These are phyloP conservation scores for Bradypodion pumilum DNA, from an alignment of 2,797 vertebrate species.

Conservation along the genomic window DNA sequence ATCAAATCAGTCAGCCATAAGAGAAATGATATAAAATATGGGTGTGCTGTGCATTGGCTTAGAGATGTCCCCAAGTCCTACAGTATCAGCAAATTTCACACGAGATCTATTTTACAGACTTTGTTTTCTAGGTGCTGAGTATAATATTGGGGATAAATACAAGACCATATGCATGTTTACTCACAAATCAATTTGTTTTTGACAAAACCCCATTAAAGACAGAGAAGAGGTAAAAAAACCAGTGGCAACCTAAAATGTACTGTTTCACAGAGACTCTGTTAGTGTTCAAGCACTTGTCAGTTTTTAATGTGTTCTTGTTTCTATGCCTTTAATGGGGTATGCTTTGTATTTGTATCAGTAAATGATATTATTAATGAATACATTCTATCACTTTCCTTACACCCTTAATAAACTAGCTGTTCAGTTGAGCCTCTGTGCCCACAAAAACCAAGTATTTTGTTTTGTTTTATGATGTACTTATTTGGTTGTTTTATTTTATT, in stretches of 20 bases:
- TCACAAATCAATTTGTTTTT: background rate
- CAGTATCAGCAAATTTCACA: background rate
- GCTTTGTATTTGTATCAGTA: background rate
- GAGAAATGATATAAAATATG: background rate
- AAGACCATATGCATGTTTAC: background rate
- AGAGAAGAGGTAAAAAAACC: background rate
- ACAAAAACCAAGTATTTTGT: too few species aligned
- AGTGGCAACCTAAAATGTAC: background rate
- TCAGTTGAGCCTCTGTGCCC: too few species aligned
- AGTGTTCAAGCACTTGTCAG: background rate
- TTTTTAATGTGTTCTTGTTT: background rate
- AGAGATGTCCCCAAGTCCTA: background rate
- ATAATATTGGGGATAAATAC: background rate
- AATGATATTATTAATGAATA: conserved; percentile 5
- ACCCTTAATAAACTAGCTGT: too few species aligned
- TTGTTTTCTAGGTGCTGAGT: background rate
- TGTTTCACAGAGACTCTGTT: background rate
- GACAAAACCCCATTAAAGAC: background rate
- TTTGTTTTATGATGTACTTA: too few species aligned
- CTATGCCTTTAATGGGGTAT: background rate
- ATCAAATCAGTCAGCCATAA: too few species aligned
- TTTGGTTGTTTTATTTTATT: too few species aligned
- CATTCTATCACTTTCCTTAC: background rate
- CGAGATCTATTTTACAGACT: background rate
- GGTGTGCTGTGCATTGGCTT: background rate